Evolutionary conservation across 2,113 vertebrate genomes (phyloP).

Genomic region (Recurvirostra avosetta): DNA sequence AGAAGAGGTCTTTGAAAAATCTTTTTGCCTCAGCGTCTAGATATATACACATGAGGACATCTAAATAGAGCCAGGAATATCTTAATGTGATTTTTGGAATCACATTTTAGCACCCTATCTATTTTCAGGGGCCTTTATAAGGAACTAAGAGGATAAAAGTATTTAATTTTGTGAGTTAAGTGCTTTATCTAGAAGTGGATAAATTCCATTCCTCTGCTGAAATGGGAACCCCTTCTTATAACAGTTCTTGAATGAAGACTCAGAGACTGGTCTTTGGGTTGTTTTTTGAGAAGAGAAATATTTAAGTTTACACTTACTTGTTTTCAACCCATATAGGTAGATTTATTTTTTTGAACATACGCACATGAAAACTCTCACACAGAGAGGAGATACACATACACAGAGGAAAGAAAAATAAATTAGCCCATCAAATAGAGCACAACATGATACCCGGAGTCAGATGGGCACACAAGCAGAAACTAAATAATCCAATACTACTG

Average conservation of each 20-base stretch:
- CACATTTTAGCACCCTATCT: not conserved
- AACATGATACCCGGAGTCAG: not conserved
- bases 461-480: not conserved
- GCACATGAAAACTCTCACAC: not conserved
- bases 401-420: not conserved
- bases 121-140: not conserved
- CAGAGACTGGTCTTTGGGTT: not conserved
- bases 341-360: not conserved
- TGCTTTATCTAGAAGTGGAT: not conserved
- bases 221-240: not conserved
- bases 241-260: not conserved
- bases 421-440: not conserved
- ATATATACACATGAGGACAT: not conserved
- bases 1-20: not conserved
- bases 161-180: not conserved
- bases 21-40: not conserved
- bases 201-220: not conserved
- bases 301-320: not conserved
- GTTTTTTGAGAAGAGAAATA: not conserved
- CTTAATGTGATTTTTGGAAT: constrained; percentile 3
- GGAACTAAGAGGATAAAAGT: not conserved
- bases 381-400: not conserved
- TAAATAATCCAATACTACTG: not conserved
- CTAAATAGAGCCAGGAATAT: not conserved
- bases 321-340: not conserved